Base-by-base conservation (phyloP, 2,113 vertebrate genomes). In the Pedetes capensis region DNA sequence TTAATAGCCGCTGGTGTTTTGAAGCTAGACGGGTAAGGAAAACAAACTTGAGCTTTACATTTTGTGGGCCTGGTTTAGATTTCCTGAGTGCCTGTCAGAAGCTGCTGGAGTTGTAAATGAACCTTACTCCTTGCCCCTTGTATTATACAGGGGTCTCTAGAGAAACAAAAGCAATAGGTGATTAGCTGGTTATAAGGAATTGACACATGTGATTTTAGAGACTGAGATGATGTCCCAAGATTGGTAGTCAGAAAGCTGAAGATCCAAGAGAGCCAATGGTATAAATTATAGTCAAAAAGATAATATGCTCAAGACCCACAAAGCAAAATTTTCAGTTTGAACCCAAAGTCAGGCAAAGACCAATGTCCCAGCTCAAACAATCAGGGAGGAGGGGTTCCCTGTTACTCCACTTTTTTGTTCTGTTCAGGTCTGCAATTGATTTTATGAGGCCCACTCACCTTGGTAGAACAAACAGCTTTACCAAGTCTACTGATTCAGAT, bases 1-100 rank as follows among this genome's bases (percentile, higher is more conserved):
- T 93, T 97, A 94, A 95, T 93, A 97, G 93, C 84, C 7, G 11
- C 89, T 94, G 76, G 66, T 96, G 17, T 96, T 97, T 94, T 97
- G 92, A 95, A 97, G 94, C 71, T 76, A 97, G 94, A 96, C 29
- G 63, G 89, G 53, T 89, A 61, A 80, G 76, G 76, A 93, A 96
- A 97, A 94, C 86, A 94, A 97, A 91, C 93, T 93, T 47, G 72
- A 96, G 89, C 83, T 95, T 94, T 86, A 89, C 49, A 84, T 95
- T 88, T 89, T 83, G 82, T 93, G 88, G 66, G 42, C 32, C 57
- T 89, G 23, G 79, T 93, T 96, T 94, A 92, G 55, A 89, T 91
- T 96, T 97, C 78, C 66, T 9, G 4, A 91, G 44, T 37, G 42
- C 71, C 44, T 95, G 87, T 92, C 51, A 87, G 80, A 93, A 74